phyloP scores from a whole-genome alignment of 2,797 vertebrate genomes.

The Streptopelia turtur region DNA sequence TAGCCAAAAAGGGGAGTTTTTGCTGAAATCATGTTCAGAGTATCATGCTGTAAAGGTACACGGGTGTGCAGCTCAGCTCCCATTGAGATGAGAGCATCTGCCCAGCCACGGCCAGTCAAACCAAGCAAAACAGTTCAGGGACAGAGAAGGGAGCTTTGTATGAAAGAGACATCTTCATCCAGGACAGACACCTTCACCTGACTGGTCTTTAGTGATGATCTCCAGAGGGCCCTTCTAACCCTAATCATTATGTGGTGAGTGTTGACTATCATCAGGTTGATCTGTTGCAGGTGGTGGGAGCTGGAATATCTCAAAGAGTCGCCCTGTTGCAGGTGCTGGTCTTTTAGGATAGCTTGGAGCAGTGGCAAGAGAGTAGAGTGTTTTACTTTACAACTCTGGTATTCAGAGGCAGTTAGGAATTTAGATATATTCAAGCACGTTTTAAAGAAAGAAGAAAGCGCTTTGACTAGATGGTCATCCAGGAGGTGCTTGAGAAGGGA shows the following conservation, averaged over 20 bases:
- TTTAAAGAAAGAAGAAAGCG: not conserved
- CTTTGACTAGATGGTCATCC: not conserved
- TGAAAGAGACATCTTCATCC: rapidly evolving
- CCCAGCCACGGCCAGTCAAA: rapidly evolving
- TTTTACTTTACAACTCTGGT: not conserved
- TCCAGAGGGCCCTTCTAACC: too few relatives aligned
- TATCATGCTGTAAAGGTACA: rapidly evolving
- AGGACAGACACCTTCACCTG: rapidly evolving
- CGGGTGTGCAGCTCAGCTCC: not conserved
- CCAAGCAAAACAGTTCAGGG: not conserved
- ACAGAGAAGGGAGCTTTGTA: not conserved
- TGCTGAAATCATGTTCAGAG: rapidly evolving
- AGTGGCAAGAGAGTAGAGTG: not conserved
- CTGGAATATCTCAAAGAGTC: rapidly evolving
- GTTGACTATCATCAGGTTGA: rapidly evolving
- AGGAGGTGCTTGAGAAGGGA: not conserved
- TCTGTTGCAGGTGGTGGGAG: not conserved
- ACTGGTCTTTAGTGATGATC: not conserved
- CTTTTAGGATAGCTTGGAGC: not conserved
- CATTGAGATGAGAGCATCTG: not conserved
- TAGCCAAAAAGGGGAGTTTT: not conserved
- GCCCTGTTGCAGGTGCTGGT: not conserved
- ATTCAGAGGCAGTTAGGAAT: not conserved
- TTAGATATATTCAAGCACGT: rapidly evolving
- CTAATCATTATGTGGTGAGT: not conserved